A percentile compares a stretch with the other conserved stretches of the same genome.
These are phyloP conservation scores for Callionymus lyra DNA, from an alignment of 2,113 vertebrate species.

Conservation along the genomic window DNA sequence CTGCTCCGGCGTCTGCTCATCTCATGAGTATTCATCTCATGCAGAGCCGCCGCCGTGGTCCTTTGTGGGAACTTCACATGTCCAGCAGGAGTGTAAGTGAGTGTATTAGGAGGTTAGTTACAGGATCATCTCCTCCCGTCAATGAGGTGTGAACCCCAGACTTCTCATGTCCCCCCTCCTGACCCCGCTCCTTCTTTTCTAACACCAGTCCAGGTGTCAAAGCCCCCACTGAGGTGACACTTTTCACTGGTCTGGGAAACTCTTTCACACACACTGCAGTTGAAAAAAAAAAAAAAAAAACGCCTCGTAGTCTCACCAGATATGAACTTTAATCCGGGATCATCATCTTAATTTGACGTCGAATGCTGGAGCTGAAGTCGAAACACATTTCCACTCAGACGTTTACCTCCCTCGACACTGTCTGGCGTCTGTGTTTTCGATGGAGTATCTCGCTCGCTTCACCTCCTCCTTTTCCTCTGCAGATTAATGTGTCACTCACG, in stretches of 20 bases:
- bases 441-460: slow-evolving; percentile 27
- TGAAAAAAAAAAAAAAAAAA: no score
- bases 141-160: slow-evolving; percentile 59
- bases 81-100: slow-evolving; percentile 8
- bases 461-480: slow-evolving; percentile 48
- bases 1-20: neutral
- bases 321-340: slow-evolving; percentile 4
- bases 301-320: slow-evolving; percentile 27
- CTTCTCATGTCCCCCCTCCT: slow-evolving; percentile 33
- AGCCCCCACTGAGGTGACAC: slow-evolving; percentile 54
- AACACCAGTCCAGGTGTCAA: slow-evolving; percentile 50
- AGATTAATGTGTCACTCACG: slow-evolving; percentile 54
- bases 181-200: slow-evolving; percentile 34
- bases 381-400: slow-evolving; percentile 13
- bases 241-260: slow-evolving; percentile 60
- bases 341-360: slow-evolving; percentile 2
- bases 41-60: neutral
- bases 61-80: slow-evolving; percentile 2
- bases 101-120: slow-evolving; percentile 40
- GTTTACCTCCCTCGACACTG: slow-evolving; percentile 48
- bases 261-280: slow-evolving; percentile 18
- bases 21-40: neutral
- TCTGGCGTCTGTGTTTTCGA: slow-evolving; percentile 46
- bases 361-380: neutral
- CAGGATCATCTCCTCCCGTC: slow-evolving; percentile 53